Conservation (phyloP, 2,888 invertebrate genomes). For the Lasioglossum vierecki region DNA sequence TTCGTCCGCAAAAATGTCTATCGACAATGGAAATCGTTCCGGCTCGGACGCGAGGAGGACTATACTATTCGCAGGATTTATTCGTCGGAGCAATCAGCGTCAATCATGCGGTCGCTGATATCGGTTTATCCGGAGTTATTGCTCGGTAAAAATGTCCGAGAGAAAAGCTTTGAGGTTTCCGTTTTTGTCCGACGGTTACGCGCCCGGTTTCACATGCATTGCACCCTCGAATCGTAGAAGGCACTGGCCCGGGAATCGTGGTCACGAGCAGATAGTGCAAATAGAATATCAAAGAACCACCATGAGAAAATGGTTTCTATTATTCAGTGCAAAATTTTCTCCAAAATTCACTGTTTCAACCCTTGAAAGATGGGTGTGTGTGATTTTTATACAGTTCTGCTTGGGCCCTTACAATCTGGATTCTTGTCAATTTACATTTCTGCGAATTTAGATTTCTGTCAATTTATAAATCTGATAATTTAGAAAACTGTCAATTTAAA, state of each 20-base stretch:
- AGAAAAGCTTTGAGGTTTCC: not conserved
- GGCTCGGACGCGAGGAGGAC: not conserved
- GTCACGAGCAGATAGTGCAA: not conserved
- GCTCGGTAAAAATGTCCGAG: constrained; percentile 4
- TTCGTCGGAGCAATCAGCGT: constrained; percentile 2
- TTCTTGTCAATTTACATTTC: too few species aligned
- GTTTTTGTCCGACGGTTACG: not conserved
- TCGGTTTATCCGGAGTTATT: constrained; percentile 4
- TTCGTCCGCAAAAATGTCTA: not conserved
- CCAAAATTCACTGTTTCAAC: not conserved
- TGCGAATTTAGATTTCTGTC: not conserved
- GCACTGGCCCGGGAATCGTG: not conserved
- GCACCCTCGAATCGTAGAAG: not conserved
- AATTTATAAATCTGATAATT: not conserved
- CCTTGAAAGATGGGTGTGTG: not conserved
- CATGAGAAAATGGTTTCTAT: not conserved
- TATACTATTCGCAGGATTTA: not conserved
- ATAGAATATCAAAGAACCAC: not conserved
- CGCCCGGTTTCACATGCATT: not conserved
- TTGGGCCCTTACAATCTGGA: not conserved
- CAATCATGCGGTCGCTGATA: not conserved
- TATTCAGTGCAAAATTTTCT: not conserved
- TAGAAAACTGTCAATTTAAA: too few species aligned
- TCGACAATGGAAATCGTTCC: not conserved
- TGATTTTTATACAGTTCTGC: not conserved